These are phyloP conservation scores for Falco berigora DNA, from an alignment of 2,797 vertebrate genomes.

Conservation along the genomic window DNA sequence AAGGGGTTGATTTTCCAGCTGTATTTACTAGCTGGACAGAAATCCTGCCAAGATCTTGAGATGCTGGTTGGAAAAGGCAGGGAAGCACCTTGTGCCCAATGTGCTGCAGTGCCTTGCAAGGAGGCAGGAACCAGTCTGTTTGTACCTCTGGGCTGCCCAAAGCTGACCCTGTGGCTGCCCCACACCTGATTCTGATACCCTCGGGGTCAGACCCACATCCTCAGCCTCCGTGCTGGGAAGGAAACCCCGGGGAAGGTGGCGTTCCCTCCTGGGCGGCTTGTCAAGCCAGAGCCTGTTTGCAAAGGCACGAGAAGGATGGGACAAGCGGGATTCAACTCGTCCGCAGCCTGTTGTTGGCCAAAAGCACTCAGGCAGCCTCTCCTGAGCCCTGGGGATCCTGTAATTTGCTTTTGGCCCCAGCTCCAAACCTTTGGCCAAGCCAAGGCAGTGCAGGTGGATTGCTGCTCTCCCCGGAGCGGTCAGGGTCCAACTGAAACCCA, in stretches of 20 bases:
- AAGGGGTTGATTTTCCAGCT: not conserved
- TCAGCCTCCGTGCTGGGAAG: not conserved
- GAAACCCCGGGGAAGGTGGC: not conserved
- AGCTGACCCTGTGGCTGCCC: not conserved
- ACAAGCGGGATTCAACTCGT: not conserved
- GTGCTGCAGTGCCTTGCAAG: not conserved
- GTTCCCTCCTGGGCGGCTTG: not conserved
- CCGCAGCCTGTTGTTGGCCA: not conserved
- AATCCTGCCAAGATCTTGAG: not conserved
- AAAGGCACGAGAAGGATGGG: not conserved
- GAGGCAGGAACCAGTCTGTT: not conserved
- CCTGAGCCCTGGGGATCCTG: not conserved
- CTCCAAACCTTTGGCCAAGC: not conserved
- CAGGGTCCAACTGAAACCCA: not conserved
- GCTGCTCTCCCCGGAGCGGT: not conserved
- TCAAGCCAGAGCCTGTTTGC: not conserved
- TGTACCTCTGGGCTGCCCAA: not conserved
- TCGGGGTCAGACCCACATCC: not conserved
- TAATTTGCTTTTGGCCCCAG: not conserved
- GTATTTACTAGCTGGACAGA: not conserved
- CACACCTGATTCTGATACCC: not conserved
- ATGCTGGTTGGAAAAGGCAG: not conserved
- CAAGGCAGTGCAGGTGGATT: not conserved
- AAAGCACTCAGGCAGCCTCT: not conserved
- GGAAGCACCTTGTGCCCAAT: not conserved